Evolutionary conservation across 2,888 invertebrate species (phyloP).

Genomic region (Metopia argyrocephala): DNA sequence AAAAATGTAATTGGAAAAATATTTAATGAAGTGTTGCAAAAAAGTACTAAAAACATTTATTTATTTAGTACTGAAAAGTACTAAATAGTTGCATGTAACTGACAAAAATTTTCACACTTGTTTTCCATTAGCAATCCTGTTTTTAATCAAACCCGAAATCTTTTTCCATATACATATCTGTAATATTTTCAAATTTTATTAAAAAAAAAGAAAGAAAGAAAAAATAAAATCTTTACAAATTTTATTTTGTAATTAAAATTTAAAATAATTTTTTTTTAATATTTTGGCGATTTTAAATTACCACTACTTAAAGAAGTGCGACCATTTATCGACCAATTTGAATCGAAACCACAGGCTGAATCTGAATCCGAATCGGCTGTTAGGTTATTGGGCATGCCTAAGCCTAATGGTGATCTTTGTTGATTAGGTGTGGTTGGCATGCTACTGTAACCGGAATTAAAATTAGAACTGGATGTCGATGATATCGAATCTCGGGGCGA

Average conservation of each 20-base stretch:
- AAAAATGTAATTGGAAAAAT: no score
- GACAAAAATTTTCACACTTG: no score
- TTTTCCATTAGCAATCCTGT: no score
- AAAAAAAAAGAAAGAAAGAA: neutral
- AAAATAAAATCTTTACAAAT: slow-evolving; percentile 25
- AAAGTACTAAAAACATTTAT: no score
- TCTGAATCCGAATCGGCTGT: slow-evolving; percentile 89
- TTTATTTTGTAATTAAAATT: slow-evolving; percentile 12
- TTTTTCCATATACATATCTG: no score
- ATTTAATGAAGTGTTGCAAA: no score
- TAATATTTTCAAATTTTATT: neutral
- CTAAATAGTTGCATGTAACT: no score
- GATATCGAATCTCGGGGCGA: slow-evolving; percentile 73
- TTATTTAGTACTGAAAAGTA: no score
- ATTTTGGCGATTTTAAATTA: slow-evolving; percentile 66
- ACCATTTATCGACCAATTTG: slow-evolving; percentile 81
- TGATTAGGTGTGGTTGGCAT: slow-evolving; percentile 86
- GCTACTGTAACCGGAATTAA: slow-evolving; percentile 79
- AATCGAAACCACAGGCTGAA: slow-evolving; percentile 91
- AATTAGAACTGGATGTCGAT: slow-evolving; percentile 73
- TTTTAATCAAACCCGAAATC: no score
- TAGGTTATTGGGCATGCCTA: slow-evolving; percentile 62
- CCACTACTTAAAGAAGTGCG: slow-evolving; percentile 68
- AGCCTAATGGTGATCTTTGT: slow-evolving; percentile 77
- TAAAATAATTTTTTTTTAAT: slow-evolving; percentile 26